Conservation (phyloP, 2,797 vertebrate genomes). For the Poeciliopsis gracilis region DNA sequence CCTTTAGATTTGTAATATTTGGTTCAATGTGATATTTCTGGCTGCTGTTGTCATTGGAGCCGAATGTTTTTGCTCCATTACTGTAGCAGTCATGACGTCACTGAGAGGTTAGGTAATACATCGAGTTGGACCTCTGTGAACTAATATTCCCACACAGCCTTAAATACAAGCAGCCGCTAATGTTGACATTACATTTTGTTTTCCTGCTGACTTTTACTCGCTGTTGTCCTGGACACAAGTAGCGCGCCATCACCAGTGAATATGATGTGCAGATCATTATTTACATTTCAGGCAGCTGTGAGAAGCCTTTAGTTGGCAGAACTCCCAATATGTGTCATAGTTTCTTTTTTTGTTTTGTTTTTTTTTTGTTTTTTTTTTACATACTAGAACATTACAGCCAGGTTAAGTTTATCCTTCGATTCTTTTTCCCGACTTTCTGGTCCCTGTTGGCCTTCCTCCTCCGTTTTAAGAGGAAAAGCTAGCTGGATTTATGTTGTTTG, state of each 20-base stretch:
- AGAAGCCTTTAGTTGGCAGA: conserved; percentile 11
- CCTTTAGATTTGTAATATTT: neutral
- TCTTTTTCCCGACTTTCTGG: neutral
- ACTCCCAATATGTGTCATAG: conserved; percentile 11
- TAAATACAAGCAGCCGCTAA: conserved; percentile 16
- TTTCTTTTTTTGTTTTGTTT: neutral
- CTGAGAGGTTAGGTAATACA: conserved; percentile 39
- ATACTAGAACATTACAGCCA: conserved; percentile 24
- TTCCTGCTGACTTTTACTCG: neutral
- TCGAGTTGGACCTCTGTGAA: conserved; percentile 26
- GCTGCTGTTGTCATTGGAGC: conserved; percentile 29
- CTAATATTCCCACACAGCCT: conserved; percentile 37
- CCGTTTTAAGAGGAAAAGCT: conserved; percentile 39
- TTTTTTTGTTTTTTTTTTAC: conserved; percentile 37
- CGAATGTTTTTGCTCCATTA: conserved; percentile 31
- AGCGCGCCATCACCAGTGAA: conserved; percentile 3
- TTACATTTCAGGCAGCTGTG: conserved; percentile 15
- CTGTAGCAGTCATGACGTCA: conserved; percentile 50
- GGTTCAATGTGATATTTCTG: neutral
- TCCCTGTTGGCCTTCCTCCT: conserved; percentile 7
- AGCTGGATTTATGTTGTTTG: conserved; percentile 55
- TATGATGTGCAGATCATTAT: neutral
- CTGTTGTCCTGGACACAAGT: conserved; percentile 14
- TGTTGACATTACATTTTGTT: conserved; percentile 31
- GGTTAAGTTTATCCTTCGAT: conserved; percentile 7